Conservation (phyloP, 2,113 vertebrate genomes). For the Gambusia holbrooki region DNA sequence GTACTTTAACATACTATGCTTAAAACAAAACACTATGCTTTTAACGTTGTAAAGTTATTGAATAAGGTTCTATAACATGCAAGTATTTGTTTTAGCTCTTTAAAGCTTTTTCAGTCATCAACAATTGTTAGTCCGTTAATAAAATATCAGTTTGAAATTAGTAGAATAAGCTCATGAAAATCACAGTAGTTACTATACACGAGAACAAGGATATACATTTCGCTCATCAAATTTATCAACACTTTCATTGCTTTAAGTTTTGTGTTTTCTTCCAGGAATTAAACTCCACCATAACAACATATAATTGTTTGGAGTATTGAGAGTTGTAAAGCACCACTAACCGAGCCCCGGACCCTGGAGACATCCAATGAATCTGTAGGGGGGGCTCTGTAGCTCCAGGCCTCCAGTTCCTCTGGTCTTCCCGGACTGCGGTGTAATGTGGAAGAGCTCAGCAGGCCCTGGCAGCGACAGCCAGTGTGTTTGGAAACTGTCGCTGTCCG, state of each 20-base stretch:
- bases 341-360: constrained; percentile 53
- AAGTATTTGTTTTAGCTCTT: too few relatives aligned
- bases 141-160: too few relatives aligned
- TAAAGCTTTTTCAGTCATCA: too few relatives aligned
- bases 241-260: constrained; percentile 19
- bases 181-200: too few relatives aligned
- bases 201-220: not conserved
- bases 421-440: constrained; percentile 63
- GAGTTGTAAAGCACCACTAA: constrained; percentile 63
- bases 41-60: not conserved
- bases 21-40: not conserved
- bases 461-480: constrained; percentile 51
- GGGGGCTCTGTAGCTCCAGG: constrained; percentile 46
- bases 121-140: too few relatives aligned
- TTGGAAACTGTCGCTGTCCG: constrained; percentile 62
- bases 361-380: constrained; percentile 47
- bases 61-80: not conserved
- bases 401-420: constrained; percentile 50
- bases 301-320: constrained; percentile 73
- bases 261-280: constrained; percentile 30
- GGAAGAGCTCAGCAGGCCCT: constrained; percentile 63
- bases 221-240: not conserved
- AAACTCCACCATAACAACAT: constrained; percentile 17
- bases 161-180: too few relatives aligned
- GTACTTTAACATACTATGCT: not conserved